Percentiles rank a stretch among this genome's conserved stretches.
Evolutionary conservation across 2,797 vertebrate genomes (phyloP).

Genomic region (Champsocephalus esox): DNA sequence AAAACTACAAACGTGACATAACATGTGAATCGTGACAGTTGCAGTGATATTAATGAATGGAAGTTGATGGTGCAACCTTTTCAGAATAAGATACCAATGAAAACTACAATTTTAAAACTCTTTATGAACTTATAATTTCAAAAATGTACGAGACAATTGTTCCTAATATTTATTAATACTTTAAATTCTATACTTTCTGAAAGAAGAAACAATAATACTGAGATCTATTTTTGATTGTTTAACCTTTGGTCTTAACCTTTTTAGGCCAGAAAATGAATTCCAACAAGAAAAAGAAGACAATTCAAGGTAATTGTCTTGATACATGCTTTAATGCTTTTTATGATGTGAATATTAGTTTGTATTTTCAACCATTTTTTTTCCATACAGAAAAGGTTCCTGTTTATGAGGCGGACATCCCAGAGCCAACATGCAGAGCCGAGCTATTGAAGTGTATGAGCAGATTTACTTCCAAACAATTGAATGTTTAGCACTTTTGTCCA

Average conservation of each 20-base stretch:
- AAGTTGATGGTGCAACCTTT: background rate
- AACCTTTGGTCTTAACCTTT: conserved; percentile 20
- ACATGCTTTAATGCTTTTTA: fast-evolving
- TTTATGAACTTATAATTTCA: background rate
- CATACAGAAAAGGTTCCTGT: conserved; percentile 48
- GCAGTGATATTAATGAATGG: background rate
- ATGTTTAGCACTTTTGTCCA: background rate
- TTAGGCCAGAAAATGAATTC: conserved; percentile 51
- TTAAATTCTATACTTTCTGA: too few relatives aligned
- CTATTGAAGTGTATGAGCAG: conserved; percentile 63
- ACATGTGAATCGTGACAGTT: too few relatives aligned
- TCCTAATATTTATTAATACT: background rate
- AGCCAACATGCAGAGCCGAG: conserved; percentile 68
- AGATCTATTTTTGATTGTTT: background rate
- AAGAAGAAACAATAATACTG: too few relatives aligned
- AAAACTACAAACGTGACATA: too few relatives aligned
- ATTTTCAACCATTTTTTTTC: background rate
- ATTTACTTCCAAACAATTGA: background rate
- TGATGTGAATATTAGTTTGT: background rate
- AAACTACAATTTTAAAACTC: background rate
- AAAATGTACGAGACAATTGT: background rate
- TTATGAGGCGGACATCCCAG: conserved; percentile 64
- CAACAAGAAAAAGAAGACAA: conserved; percentile 40
- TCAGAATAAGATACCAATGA: background rate
- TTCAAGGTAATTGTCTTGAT: conserved; percentile 35